Percentiles rank a stretch among this genome's conserved stretches.
phyloP scores from a whole-genome alignment of 2,113 vertebrate species.

The Alaudala cheleensis region DNA sequence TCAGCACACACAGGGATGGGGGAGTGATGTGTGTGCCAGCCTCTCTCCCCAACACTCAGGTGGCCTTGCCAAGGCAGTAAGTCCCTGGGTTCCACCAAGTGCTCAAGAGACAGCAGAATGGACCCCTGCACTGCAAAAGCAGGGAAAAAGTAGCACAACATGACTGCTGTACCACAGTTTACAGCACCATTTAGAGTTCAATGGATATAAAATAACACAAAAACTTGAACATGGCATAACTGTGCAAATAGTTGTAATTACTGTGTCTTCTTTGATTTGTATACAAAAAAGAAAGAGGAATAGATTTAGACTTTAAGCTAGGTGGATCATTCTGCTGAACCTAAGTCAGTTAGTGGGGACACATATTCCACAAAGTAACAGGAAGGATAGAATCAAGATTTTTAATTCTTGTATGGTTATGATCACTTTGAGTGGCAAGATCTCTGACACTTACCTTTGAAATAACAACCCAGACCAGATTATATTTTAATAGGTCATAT shows the following conservation, averaged over 20 bases:
- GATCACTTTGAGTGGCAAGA: neutral
- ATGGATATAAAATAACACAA: neutral
- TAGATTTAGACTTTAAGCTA: neutral
- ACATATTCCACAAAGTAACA: neutral
- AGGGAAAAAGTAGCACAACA: neutral
- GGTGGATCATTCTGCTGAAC: neutral
- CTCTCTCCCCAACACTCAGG: neutral
- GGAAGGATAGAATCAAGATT: neutral
- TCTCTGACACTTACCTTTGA: neutral
- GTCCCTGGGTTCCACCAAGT: neutral
- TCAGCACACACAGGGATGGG: neutral
- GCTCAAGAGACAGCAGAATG: neutral
- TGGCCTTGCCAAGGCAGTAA: neutral
- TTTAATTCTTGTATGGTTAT: neutral
- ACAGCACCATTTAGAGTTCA: neutral
- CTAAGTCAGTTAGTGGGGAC: neutral
- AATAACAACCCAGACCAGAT: neutral
- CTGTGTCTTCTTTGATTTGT: neutral
- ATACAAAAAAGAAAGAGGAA: neutral
- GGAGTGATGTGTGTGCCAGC: neutral
- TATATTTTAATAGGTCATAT: neutral
- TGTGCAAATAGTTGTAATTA: neutral
- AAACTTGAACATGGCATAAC: neutral
- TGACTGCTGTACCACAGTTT: neutral
- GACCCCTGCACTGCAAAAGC: neutral